Conservation (phyloP, 2,113 vertebrate genomes). For the Dipodomys ordii region DNA sequence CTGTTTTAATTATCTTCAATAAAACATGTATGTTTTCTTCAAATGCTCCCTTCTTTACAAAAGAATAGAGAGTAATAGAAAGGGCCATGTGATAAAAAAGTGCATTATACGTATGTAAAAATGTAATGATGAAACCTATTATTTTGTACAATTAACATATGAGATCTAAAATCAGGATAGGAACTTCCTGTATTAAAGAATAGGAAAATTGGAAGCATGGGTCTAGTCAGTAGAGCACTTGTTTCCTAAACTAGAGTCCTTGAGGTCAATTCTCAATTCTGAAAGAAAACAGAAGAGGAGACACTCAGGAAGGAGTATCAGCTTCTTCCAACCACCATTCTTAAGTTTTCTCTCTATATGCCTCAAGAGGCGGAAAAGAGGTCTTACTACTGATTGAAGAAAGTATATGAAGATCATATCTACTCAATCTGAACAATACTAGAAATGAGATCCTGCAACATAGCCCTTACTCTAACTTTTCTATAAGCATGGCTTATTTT, state of each 20-base stretch:
- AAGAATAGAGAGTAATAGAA: background rate
- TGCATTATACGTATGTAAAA: background rate
- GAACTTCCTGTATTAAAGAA: background rate
- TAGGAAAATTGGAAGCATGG: background rate
- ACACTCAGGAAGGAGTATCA: background rate
- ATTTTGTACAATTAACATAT: background rate
- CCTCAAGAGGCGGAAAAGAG: background rate
- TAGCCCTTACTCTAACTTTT: background rate
- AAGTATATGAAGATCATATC: background rate
- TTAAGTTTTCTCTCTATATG: background rate
- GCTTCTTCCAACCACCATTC: background rate
- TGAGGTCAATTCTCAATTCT: too few species aligned
- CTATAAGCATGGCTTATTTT: background rate
- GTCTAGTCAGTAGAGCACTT: too few species aligned
- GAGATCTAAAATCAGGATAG: background rate
- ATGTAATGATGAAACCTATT: background rate
- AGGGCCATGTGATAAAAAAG: background rate
- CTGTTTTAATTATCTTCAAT: background rate
- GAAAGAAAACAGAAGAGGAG: too few species aligned
- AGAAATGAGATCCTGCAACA: background rate
- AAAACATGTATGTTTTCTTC: background rate
- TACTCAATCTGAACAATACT: background rate
- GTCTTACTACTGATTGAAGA: background rate
- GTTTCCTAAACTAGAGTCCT: too few species aligned
- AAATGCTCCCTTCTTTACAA: background rate